Percentiles rank a stretch among this genome's conserved stretches.
Evolutionary conservation across 2,113 vertebrate genomes (phyloP).

Genomic region (Apteryx owenii): DNA sequence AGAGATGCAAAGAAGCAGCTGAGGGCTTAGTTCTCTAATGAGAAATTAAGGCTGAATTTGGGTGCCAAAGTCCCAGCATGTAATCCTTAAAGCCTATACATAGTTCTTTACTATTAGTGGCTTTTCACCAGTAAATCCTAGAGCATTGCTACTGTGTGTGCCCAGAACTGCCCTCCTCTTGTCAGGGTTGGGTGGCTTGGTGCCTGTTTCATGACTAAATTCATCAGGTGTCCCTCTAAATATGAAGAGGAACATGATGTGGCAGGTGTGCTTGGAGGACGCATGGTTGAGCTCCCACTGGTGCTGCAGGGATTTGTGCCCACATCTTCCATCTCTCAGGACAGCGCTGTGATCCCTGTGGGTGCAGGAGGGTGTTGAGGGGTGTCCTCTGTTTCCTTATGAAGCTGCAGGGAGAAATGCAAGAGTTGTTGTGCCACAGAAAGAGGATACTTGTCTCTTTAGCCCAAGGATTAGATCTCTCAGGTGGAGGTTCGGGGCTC

Average conservation of each 20-base stretch:
- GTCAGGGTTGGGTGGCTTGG: not conserved
- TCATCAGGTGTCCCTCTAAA: not conserved
- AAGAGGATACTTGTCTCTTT: not conserved
- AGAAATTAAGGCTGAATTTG: not conserved
- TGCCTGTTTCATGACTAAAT: not conserved
- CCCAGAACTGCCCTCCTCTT: not conserved
- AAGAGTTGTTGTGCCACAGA: not conserved
- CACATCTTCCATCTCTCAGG: not conserved
- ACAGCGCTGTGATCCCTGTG: not conserved
- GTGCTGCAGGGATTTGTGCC: not conserved
- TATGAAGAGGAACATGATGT: not conserved
- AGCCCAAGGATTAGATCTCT: not conserved
- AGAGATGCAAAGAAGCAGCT: not conserved
- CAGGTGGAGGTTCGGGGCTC: not conserved
- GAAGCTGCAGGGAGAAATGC: not conserved
- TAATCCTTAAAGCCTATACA: not conserved
- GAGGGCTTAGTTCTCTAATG: not conserved
- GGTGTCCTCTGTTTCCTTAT: not conserved
- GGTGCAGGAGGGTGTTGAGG: not conserved
- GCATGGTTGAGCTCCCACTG: not conserved
- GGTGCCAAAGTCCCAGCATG: not conserved
- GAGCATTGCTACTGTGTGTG: not conserved
- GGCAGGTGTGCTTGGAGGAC: not conserved
- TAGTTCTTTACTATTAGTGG: not conserved
- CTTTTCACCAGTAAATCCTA: not conserved